These are phyloP conservation scores for Zelleria hepariella DNA, from an alignment of 2,888 invertebrate genomes.

Conservation along the genomic window DNA sequence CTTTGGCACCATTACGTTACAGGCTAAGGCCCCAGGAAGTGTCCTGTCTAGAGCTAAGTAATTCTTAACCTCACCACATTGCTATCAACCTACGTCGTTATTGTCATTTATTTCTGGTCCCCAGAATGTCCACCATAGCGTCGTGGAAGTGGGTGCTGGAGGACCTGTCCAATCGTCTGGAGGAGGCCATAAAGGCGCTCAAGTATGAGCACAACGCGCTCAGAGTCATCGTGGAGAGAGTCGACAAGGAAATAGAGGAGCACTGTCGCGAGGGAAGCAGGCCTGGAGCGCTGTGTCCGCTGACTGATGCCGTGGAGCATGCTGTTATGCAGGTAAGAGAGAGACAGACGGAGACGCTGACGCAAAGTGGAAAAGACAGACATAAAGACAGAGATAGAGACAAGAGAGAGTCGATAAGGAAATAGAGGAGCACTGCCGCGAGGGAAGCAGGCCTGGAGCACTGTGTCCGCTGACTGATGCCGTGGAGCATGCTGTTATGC, in stretches of 20 bases:
- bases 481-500: slow-evolving; percentile 44
- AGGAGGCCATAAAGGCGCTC: slow-evolving; percentile 35
- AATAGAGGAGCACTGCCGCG: slow-evolving; percentile 28
- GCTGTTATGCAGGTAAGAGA: slow-evolving; percentile 38
- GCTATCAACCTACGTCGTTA: neutral
- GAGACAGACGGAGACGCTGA: too few relatives aligned
- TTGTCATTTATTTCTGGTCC: neutral
- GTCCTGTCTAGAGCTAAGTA: neutral
- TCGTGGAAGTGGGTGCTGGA: slow-evolving; percentile 60
- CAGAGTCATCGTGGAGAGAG: slow-evolving; percentile 37
- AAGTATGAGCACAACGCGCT: slow-evolving; percentile 47
- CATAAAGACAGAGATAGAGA: too few relatives aligned
- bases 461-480: slow-evolving; percentile 37
- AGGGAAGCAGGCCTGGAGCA: slow-evolving; percentile 40
- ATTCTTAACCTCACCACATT: neutral
- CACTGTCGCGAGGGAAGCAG: slow-evolving; percentile 29
- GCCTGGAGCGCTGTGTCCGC: slow-evolving; percentile 44
- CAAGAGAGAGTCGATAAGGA: slow-evolving; percentile 40
- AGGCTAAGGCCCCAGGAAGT: too few relatives aligned
- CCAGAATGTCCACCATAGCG: slow-evolving; percentile 50
- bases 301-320: slow-evolving; percentile 44
- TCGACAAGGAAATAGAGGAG: slow-evolving; percentile 36
- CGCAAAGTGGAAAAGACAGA: too few relatives aligned
- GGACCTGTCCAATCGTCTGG: slow-evolving; percentile 45
- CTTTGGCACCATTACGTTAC: too few relatives aligned